Conservation (phyloP, 2,888 invertebrate genomes). For the Chymomyza caudatula region DNA sequence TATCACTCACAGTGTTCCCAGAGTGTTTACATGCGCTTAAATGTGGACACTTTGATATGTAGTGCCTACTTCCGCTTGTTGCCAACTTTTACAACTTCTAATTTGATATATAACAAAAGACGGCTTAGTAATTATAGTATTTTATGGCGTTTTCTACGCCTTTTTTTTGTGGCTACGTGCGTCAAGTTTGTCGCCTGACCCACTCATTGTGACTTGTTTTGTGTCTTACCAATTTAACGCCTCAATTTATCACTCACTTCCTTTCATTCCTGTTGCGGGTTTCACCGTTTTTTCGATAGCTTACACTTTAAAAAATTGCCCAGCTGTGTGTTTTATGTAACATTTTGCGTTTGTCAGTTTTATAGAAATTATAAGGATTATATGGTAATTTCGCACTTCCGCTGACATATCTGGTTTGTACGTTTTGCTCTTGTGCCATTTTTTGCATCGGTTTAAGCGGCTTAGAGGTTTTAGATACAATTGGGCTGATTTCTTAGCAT, state of each 20-base stretch:
- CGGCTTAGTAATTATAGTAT: conserved; percentile 14
- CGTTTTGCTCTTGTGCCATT: not conserved
- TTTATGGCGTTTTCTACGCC: conserved; percentile 41
- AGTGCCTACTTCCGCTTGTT: conserved; percentile 58
- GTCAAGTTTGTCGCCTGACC: conserved; percentile 62
- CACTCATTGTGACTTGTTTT: not conserved
- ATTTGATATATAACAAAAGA: conserved; percentile 9
- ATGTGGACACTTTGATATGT: conserved; percentile 53
- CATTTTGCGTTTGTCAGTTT: conserved; percentile 3
- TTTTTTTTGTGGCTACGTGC: conserved; percentile 43
- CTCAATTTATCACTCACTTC: conserved; percentile 44
- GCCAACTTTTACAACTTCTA: conserved; percentile 50
- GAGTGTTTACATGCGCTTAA: conserved; percentile 60
- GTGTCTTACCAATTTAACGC: not conserved
- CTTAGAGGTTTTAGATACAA: not conserved
- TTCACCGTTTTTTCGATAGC: conserved; percentile 2
- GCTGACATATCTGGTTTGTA: conserved; percentile 33
- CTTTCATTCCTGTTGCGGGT: conserved; percentile 47
- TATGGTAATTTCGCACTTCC: conserved; percentile 38
- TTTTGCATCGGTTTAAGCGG: conserved; percentile 1
- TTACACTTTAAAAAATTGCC: conserved; percentile 37
- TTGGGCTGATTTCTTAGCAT: not conserved
- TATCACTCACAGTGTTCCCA: conserved; percentile 10
- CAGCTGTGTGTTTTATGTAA: conserved; percentile 24
- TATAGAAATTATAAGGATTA: conserved; percentile 65